phyloP scores from a whole-genome alignment of 2,113 vertebrate species.

The Dasyornis broadbenti region DNA sequence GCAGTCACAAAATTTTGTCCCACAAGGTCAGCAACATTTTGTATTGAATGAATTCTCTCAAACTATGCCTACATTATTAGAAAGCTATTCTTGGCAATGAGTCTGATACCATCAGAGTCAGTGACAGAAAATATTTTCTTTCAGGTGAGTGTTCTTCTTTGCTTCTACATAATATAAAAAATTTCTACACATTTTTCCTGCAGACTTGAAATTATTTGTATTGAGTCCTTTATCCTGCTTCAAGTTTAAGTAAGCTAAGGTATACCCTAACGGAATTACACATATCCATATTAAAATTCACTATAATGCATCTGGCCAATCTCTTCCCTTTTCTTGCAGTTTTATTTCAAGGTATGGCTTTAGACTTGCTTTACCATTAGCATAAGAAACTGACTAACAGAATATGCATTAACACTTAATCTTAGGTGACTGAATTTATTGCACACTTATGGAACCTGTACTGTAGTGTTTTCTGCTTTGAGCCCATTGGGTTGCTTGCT shows the following conservation, averaged over 20 bases:
- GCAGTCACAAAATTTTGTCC: slow-evolving; percentile 20
- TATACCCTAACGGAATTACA: not conserved
- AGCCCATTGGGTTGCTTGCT: not conserved
- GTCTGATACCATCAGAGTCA: not conserved
- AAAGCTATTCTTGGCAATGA: not conserved
- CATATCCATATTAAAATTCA: not conserved
- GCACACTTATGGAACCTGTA: fast-evolving
- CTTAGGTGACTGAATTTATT: not conserved
- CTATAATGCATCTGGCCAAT: not conserved
- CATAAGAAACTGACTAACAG: not conserved
- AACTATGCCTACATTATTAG: not conserved
- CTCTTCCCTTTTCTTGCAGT: not conserved
- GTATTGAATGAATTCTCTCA: slow-evolving; percentile 31
- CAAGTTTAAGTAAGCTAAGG: not conserved
- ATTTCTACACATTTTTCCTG: not conserved
- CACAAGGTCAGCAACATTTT: not conserved
- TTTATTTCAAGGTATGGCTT: not conserved
- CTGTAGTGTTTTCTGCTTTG: not conserved
- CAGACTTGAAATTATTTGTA: not conserved
- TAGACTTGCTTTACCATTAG: not conserved
- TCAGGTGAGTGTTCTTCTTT: not conserved
- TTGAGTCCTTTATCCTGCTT: not conserved
- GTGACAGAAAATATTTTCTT: not conserved
- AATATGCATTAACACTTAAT: not conserved
- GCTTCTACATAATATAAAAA: not conserved